Evolutionary conservation across 2,888 invertebrate genomes (phyloP).

Genomic region (Drepana falcataria): DNA sequence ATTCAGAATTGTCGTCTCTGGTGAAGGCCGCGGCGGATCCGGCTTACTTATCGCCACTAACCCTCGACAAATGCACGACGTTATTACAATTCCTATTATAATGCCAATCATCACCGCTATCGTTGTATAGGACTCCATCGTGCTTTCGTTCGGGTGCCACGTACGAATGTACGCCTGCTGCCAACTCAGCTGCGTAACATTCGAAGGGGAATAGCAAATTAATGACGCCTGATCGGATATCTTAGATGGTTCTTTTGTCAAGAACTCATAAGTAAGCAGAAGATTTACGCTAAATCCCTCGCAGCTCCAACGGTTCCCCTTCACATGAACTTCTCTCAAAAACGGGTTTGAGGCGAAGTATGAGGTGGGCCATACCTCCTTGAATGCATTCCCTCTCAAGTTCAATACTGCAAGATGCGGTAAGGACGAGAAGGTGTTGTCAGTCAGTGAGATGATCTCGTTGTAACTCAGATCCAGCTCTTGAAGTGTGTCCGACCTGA

Average conservation of each 20-base stretch:
- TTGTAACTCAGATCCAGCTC: slow-evolving; percentile 80
- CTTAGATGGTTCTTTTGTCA: slow-evolving; percentile 77
- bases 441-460: slow-evolving; percentile 79
- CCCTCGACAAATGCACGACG: slow-evolving; percentile 77
- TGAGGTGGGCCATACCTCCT: slow-evolving; percentile 78
- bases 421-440: slow-evolving; percentile 80
- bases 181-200: slow-evolving; percentile 83
- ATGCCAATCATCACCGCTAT: slow-evolving; percentile 74
- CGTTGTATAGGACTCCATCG: slow-evolving; percentile 71
- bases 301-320: slow-evolving; percentile 88
- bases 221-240: slow-evolving; percentile 61
- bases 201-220: slow-evolving; percentile 83
- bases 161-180: slow-evolving; percentile 81
- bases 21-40: slow-evolving; percentile 43
- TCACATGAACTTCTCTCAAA: slow-evolving; percentile 79
- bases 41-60: slow-evolving; percentile 62
- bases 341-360: slow-evolving; percentile 81
- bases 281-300: slow-evolving; percentile 81
- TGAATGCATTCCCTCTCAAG: slow-evolving; percentile 85
- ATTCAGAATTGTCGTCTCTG: slow-evolving; percentile 64
- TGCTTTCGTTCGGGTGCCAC: slow-evolving; percentile 74
- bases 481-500: slow-evolving; percentile 79
- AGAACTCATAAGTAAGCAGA: slow-evolving; percentile 78
- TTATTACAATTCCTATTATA: slow-evolving; percentile 74
- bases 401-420: slow-evolving; percentile 81